Conservation (phyloP, 1,140 invertebrate genomes). For the Papilio xuthus region DNA sequence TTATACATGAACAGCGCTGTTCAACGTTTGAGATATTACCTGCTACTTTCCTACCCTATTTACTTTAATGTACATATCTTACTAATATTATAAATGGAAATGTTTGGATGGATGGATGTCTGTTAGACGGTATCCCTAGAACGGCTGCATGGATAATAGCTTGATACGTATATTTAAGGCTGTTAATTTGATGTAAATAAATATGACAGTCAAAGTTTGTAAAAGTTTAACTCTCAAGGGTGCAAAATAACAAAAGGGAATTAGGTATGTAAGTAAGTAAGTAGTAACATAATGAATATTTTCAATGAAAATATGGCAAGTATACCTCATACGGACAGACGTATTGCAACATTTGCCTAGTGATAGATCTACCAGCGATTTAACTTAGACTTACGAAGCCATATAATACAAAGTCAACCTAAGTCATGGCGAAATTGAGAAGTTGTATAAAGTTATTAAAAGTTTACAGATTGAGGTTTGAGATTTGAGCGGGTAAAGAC, state of each 20-base stretch:
- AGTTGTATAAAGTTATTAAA: not conserved
- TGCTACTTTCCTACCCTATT: not conserved
- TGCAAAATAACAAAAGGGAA: too few relatives aligned
- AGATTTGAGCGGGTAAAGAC: not conserved
- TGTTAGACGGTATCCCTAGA: too few relatives aligned
- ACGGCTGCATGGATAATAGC: too few relatives aligned
- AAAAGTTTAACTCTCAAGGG: too few relatives aligned
- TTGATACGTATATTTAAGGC: too few relatives aligned
- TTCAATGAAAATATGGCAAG: not conserved
- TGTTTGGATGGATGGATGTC: too few relatives aligned
- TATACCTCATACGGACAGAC: not conserved
- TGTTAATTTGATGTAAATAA: too few relatives aligned
- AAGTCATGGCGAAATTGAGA: not conserved
- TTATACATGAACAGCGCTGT: not conserved
- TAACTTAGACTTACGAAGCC: not conserved
- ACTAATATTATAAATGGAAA: too few relatives aligned
- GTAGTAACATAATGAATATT: not conserved
- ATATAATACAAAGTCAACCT: not conserved
- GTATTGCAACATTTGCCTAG: not conserved
- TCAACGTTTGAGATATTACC: not conserved
- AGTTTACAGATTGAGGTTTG: not conserved
- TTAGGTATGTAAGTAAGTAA: too few relatives aligned
- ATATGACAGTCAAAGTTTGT: too few relatives aligned
- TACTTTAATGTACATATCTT: not conserved
- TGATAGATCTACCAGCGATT: not conserved